A percentile compares a stretch with the other conserved stretches of the same genome.
phyloP scores from a whole-genome alignment of 2,797 vertebrate genomes.

The Brachymystax lenok region DNA sequence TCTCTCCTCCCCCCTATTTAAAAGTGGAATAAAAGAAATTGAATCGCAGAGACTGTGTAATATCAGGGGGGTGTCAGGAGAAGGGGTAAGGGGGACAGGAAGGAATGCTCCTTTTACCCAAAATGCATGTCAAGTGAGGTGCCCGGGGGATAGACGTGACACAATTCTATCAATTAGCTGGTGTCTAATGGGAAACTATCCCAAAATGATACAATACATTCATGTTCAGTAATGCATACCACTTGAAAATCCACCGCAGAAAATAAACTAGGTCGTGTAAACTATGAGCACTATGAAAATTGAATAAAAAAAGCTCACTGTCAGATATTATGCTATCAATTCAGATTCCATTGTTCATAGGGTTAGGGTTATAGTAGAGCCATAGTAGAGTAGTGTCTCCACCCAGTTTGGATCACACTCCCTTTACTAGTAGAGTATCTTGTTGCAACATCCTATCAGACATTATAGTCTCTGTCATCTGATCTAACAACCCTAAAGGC shows the following conservation, averaged over 20 bases:
- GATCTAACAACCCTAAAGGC: slow-evolving; percentile 5
- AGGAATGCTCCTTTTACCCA: slow-evolving; percentile 25
- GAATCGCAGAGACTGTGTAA: not conserved
- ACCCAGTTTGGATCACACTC: not conserved
- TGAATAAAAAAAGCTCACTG: not conserved
- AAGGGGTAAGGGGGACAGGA: not conserved
- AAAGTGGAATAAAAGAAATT: slow-evolving; percentile 19
- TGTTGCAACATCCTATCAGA: not conserved
- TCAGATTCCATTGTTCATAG: not conserved
- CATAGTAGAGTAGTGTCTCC: not conserved
- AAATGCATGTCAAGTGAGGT: slow-evolving; percentile 41
- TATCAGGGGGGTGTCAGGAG: not conserved
- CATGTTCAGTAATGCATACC: not conserved
- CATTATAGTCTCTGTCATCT: not conserved
- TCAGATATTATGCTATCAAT: not conserved
- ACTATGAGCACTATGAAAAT: not conserved
- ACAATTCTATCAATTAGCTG: slow-evolving; percentile 45
- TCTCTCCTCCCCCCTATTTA: slow-evolving; percentile 19
- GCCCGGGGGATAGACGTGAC: slow-evolving; percentile 30
- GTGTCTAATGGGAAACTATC: slow-evolving; percentile 9
- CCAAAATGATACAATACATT: not conserved
- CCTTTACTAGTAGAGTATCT: no score
- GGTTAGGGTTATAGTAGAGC: not conserved
- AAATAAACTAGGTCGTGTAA: slow-evolving; percentile 4
- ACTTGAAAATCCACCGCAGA: not conserved